Evolutionary conservation across 2,888 invertebrate genomes (phyloP), one percentile per base, ranked within the genome.

Genomic region (Brachylomia viminalis): DNA sequence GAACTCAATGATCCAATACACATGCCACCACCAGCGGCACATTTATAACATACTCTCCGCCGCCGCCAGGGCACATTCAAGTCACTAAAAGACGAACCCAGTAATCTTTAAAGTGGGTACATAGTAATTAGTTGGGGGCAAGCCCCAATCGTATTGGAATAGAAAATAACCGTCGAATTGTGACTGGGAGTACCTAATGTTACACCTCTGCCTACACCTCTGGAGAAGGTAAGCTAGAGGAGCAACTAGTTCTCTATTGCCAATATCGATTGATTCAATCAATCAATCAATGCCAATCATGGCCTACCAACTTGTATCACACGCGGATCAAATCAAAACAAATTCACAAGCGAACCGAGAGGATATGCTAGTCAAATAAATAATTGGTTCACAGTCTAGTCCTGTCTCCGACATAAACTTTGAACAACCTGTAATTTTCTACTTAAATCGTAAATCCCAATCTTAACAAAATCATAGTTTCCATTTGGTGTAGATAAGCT

Each of bases 381-480:
- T 79, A 79, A 70, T 79, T 70, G 79, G 62, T 17, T n/a, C 0
- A 17, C 17, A 54, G 38, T 59, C 27, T 27, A 69, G 45, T 2
- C 8, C n/a, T 38, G 47, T 49, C 30, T 30, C 30, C 1, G 17
- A 20, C 17, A n/a, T 42, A 70, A 69, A 70, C 33, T 52, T 30
- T 30, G 15, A 45, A 8, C 15, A 65, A 52, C 49, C 45, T 47
- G 38, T 20, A 0, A 73, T 73, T 80, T 65, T 30, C 45, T 38
- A 54, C 10, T 52, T 15, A 10, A 8, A 47, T 23, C 17, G 6
- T 56, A 71, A 79, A 70, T 33, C 5, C 47, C 6, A 69, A 62
- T 56, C 1, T 62, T 20, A 77, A 27, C 42, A 17, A 38, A n/a
- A 76, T 52, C 20, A 13, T 61, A 61, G 23, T 45, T n/a, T 23